Conservation (phyloP, 2,113 vertebrate species). For the Crotalus tigris region DNA sequence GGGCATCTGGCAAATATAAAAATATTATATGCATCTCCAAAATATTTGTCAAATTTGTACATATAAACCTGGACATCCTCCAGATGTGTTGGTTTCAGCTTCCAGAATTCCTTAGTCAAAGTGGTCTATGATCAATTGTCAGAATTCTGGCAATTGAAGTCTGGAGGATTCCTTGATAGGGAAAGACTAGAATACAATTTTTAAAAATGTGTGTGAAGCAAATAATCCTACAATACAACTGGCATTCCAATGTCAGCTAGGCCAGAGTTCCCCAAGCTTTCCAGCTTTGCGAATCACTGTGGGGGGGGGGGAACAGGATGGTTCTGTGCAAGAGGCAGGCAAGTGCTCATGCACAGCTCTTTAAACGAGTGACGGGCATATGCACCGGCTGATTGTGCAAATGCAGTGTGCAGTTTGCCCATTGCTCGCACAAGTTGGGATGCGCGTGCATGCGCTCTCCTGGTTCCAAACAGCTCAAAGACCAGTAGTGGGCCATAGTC, state of each 20-base stretch:
- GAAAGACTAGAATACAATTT: not conserved
- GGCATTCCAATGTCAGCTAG: not conserved
- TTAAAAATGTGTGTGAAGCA: not conserved
- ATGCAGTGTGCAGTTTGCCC: too few species aligned
- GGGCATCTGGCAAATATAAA: not conserved
- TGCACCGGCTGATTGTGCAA: not conserved
- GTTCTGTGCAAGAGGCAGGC: too few species aligned
- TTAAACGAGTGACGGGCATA: not conserved
- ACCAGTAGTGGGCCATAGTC: not conserved
- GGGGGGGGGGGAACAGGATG: not conserved
- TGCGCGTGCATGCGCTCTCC: not conserved
- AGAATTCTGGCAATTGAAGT: not conserved
- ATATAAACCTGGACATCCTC: not conserved
- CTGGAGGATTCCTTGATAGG: not conserved
- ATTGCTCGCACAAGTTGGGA: not conserved
- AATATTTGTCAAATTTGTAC: not conserved
- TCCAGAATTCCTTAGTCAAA: not conserved
- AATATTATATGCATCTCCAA: not conserved
- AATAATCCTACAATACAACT: not conserved
- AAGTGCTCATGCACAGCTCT: not conserved
- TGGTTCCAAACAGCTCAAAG: not conserved
- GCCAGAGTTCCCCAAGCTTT: too few species aligned
- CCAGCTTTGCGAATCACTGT: too few species aligned
- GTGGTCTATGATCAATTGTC: not conserved
- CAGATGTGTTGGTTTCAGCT: not conserved